Evolutionary conservation across 2,113 vertebrate species (phyloP), one percentile per base, ranked within the genome.

Genomic region (Corythaixoides concolor): DNA sequence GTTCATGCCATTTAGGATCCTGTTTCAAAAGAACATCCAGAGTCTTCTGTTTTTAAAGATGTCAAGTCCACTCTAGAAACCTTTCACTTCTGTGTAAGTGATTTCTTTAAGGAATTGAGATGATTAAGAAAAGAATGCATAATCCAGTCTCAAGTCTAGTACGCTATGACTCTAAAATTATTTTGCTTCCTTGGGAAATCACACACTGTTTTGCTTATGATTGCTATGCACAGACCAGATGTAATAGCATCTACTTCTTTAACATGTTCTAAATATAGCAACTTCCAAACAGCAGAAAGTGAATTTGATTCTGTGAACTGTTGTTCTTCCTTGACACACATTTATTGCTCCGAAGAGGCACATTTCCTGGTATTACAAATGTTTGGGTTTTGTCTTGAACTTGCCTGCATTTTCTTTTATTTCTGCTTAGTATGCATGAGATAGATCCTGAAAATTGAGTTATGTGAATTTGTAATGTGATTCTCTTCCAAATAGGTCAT

Each of bases 401-500:
- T 58, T 89, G 28, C 85, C 91, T 85, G 68, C 12, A 41, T 86
- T 86, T 88, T 68, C 88, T 86, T 92, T 79, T 47, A 73, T 80
- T 93, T 85, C 84, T 88, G 70, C 50, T 95, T 91, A 60, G 68
- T 82, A 97, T 96, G 95, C 72, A 45, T 84, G 69, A 85, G 75
- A 50, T 33, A 70, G 33, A 73, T 84, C 82, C 89, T 93, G 66
- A 85, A 88, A 96, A 95, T 80, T 95, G 87, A 96, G 84, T 90
- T 93, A 82, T 62, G 33, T 82, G 88, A 91, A 72, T 86, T 84
- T 95, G 68, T 94, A 95, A 97, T 95, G 76, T 76, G 87, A 92
- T 94, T 91, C 47, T 20, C 73, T 95, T 96, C 85, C 87, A 95
- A 95, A 93, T 69, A 90, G 79, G 88, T 93, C 67, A 90, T 94